phyloP scores from a whole-genome alignment of 2,113 vertebrate species.

The Mellivora capensis region DNA sequence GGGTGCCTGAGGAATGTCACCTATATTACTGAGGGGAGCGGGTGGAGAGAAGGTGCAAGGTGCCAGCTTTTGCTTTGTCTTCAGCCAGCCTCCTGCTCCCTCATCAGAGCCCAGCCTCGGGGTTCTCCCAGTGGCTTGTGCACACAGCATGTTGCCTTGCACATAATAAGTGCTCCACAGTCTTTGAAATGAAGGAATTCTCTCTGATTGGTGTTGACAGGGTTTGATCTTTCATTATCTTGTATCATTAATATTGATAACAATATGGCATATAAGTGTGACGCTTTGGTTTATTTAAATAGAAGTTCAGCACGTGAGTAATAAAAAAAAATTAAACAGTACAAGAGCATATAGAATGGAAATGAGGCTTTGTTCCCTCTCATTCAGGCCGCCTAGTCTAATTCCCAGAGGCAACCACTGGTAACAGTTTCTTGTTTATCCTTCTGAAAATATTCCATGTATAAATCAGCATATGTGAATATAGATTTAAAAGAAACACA shows the following conservation, averaged over 20 bases:
- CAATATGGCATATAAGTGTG: not conserved
- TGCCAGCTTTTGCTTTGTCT: too few relatives aligned
- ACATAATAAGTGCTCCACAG: not conserved
- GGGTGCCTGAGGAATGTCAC: too few relatives aligned
- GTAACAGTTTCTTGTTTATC: not conserved
- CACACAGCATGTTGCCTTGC: accelerated
- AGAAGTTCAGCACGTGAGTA: not conserved
- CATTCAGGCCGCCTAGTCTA: not conserved
- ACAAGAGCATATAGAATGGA: not conserved
- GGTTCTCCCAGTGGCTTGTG: not conserved
- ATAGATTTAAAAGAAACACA: not conserved
- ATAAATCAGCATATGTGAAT: slow-evolving; percentile 29
- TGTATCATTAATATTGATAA: slow-evolving; percentile 9
- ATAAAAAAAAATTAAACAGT: not conserved
- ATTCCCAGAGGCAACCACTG: not conserved
- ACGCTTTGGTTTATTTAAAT: not conserved
- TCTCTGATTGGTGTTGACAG: not conserved
- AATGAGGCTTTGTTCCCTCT: not conserved
- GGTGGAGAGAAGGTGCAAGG: too few relatives aligned
- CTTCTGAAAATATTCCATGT: slow-evolving; percentile 2
- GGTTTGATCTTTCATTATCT: not conserved
- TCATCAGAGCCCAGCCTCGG: too few relatives aligned
- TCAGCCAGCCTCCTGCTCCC: too few relatives aligned
- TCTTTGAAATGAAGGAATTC: not conserved
- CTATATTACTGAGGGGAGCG: too few relatives aligned